These are phyloP conservation scores for Platycercus adscitus DNA, from an alignment of 2,113 vertebrate species.

Conservation along the genomic window DNA sequence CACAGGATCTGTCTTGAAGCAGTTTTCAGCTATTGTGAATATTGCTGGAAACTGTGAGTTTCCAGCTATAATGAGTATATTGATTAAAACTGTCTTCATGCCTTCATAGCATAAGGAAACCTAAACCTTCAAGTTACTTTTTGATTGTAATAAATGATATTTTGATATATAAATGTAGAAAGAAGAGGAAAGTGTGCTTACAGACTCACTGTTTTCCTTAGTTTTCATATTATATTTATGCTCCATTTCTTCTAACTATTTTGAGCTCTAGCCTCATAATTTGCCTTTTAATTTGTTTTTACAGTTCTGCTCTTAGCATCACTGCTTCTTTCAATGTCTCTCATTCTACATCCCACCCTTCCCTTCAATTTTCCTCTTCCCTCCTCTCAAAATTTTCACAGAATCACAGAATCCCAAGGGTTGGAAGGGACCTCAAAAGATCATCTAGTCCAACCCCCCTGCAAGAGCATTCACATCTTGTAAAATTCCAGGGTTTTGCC, in stretches of 20 bases:
- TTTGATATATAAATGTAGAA: neutral
- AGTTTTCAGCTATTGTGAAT: neutral
- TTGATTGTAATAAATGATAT: neutral
- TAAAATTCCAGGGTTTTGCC: neutral
- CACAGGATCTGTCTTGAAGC: neutral
- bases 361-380: neutral
- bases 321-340: neutral
- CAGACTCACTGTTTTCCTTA: neutral
- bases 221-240: neutral
- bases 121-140: neutral
- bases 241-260: neutral
- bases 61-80: neutral
- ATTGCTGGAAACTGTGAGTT: neutral
- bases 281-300: neutral
- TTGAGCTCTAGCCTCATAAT: neutral
- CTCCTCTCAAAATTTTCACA: rapidly evolving
- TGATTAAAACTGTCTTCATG: neutral
- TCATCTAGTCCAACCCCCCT: too few relatives aligned
- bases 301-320: neutral
- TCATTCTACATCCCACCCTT: rapidly evolving
- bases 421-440: too few relatives aligned
- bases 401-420: too few relatives aligned
- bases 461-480: neutral
- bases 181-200: neutral
- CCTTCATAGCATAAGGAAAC: neutral